Percentiles rank a stretch among this genome's conserved stretches.
Conservation (phyloP, 2,113 vertebrate genomes). For the Corythaeola cristata region DNA sequence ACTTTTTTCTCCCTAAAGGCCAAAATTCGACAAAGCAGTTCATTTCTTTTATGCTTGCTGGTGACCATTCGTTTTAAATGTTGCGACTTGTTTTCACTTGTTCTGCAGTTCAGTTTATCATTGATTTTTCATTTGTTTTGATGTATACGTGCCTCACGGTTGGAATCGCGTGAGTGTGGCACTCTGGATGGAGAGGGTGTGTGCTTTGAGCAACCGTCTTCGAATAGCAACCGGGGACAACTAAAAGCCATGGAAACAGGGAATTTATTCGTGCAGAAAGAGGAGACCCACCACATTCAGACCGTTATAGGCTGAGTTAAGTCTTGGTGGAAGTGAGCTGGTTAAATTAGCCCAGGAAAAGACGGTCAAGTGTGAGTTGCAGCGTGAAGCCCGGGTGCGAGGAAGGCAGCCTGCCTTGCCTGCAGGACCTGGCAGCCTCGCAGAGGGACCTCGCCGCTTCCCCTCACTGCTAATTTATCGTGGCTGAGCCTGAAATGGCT, state of each 20-base stretch:
- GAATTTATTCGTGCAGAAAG: not conserved
- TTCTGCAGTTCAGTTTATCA: not conserved
- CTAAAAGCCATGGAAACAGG: rapidly evolving
- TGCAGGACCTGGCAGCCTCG: not conserved
- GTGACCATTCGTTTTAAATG: not conserved
- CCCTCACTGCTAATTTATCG: rapidly evolving
- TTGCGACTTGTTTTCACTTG: not conserved
- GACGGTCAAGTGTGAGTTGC: not conserved
- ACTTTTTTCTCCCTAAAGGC: not conserved
- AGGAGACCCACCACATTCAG: not conserved
- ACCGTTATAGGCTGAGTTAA: not conserved
- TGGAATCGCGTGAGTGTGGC: rapidly evolving
- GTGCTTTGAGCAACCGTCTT: not conserved
- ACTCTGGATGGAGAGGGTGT: not conserved
- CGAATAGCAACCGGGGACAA: not conserved
- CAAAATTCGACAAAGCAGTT: not conserved
- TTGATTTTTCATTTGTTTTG: not conserved
- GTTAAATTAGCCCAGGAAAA: not conserved
- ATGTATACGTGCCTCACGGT: not conserved
- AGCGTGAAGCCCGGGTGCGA: not conserved
- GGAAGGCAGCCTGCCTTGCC: not conserved
- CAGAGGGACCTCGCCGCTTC: not conserved
- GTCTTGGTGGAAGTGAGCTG: not conserved
- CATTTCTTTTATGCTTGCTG: not conserved
- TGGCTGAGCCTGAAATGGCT: not conserved